Evolutionary conservation across 2,113 vertebrate genomes (phyloP), one percentile per base, ranked within the genome.

Genomic region (Scartelaos histophorus): DNA sequence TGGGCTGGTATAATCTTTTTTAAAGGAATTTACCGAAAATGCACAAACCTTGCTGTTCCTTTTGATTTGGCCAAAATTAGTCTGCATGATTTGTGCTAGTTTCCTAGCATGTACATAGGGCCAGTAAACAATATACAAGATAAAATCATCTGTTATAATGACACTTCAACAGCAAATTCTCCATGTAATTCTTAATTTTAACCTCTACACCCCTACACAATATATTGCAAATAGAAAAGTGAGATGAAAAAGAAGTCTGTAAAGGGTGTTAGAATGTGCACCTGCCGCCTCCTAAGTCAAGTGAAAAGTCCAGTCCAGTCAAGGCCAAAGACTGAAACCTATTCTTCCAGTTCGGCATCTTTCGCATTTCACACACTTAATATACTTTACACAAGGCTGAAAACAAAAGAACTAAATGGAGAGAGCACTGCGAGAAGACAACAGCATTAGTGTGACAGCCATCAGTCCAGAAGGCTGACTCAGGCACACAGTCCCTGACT

Each of bases 311-410:
- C 60, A 46, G 45, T 17, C 29, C 22, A 35, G 71, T 69, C 54
- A 69, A 47, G 47, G 56, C 24, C 66, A 58, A 13, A 58, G 49
- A 56, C 66, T 19, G 34, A 76, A 38, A 38, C 46, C 69, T 72
- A 16, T 57, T 72, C 57, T 74, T 66, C 60, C 62, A 68, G 71
- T 29, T 45, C 2, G 17, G 38, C 66, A 58, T 73, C 66, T 60
- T 29, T 65, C 67, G 11, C 24, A 29, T 56, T 54, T 70, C 70
- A 67, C 64, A 67, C 29, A 64, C 35, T 46, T 74, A 35, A 46
- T 16, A 21, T 22, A 75, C 70, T 76, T 75, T 71, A 66, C 67
- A 76, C 75, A 45, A 69, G 69, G 46, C 54, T 72, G 6, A 35
- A 15, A 62, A 70, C 65, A 70, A 81, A 49, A 69, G n/a, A 57